Conservation (phyloP, 2,113 vertebrate genomes). For the Macaca nemestrina region DNA sequence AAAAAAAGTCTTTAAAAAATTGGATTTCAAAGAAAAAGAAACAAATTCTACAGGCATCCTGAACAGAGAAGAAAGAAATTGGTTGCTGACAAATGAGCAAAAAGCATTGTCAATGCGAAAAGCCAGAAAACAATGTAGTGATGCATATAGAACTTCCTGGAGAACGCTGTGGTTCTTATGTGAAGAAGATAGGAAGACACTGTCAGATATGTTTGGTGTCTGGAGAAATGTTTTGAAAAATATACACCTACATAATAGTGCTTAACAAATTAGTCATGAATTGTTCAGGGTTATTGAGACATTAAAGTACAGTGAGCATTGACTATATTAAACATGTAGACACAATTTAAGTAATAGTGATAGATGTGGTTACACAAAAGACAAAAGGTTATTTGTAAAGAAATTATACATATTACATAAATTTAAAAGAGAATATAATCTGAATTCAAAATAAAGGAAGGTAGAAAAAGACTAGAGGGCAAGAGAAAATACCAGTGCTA, state of each 20-base stretch:
- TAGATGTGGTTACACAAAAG: background rate
- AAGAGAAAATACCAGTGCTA: background rate
- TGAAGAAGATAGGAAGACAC: background rate
- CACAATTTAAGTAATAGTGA: background rate
- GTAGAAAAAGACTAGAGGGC: background rate
- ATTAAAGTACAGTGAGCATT: background rate
- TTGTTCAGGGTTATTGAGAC: background rate
- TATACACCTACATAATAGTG: background rate
- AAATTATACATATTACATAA: background rate
- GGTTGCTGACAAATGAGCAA: background rate
- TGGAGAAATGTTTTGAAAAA: background rate
- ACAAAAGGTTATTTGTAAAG: background rate
- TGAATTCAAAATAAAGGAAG: background rate
- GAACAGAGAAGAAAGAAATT: background rate
- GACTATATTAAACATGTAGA: background rate
- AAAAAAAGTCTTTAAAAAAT: background rate
- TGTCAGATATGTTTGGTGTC: background rate
- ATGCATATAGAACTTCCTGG: background rate
- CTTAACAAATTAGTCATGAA: background rate
- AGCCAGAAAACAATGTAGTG: background rate
- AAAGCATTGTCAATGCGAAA: background rate
- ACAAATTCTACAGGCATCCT: background rate
- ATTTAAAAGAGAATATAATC: background rate
- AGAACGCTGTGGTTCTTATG: background rate
- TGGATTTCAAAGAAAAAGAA: slow-evolving; percentile 25